Conservation (phyloP, 2,888 invertebrate genomes). For the Uropetala carovei region DNA sequence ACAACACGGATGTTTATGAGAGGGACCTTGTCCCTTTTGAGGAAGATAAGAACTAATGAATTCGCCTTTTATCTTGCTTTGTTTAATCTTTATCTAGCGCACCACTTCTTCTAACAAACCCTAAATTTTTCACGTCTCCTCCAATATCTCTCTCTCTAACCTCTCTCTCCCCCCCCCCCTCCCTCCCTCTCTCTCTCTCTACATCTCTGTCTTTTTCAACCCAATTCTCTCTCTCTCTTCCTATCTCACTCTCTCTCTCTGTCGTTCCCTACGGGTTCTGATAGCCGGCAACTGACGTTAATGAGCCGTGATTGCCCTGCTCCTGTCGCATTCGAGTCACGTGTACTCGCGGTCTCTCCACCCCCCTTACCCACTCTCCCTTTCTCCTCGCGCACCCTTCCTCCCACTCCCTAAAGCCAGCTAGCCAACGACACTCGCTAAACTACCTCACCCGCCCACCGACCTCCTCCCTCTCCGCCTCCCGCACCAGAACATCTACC, state of each 20-base stretch:
- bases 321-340: slow-evolving; percentile 61
- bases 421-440: background rate
- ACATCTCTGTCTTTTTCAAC: background rate
- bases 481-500: background rate
- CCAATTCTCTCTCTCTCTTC: background rate
- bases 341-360: slow-evolving; percentile 48
- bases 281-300: slow-evolving; percentile 64
- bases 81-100: background rate
- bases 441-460: background rate
- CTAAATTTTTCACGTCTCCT: background rate
- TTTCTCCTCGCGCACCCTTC: background rate
- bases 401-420: background rate
- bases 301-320: slow-evolving; percentile 62
- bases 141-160: background rate
- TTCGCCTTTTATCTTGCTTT: background rate
- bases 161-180: background rate
- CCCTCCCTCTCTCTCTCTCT: background rate
- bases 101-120: background rate
- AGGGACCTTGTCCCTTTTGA: no score
- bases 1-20: no score
- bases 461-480: background rate
- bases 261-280: slow-evolving; percentile 25
- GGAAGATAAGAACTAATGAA: no score
- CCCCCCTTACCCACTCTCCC: background rate
- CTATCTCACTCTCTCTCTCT: background rate